phyloP scores from a whole-genome alignment of 2,888 invertebrate species.

The Noctua janthe region DNA sequence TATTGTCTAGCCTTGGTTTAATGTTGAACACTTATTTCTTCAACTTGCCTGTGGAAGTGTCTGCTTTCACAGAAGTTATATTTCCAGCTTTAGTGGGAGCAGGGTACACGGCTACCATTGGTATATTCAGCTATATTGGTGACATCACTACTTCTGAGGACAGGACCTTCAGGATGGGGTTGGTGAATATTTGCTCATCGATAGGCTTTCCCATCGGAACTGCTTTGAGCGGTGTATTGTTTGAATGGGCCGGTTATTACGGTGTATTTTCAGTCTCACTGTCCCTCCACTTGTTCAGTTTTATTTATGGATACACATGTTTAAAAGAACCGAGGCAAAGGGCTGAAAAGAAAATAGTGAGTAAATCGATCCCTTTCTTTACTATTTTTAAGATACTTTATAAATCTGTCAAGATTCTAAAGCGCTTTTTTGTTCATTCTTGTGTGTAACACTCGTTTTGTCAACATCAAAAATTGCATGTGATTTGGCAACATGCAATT shows the following conservation, averaged over 20 bases:
- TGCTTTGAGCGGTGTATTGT: slow-evolving; percentile 95
- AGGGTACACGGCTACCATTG: slow-evolving; percentile 96
- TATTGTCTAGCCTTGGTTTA: slow-evolving; percentile 94
- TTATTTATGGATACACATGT: slow-evolving; percentile 93
- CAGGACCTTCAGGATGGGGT: slow-evolving; percentile 95
- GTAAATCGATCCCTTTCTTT: slow-evolving; percentile 25
- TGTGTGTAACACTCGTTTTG: not conserved
- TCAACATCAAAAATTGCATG: not conserved
- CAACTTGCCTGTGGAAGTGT: slow-evolving; percentile 94
- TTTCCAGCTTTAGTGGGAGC: slow-evolving; percentile 96
- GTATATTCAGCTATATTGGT: slow-evolving; percentile 96
- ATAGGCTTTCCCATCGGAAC: slow-evolving; percentile 96
- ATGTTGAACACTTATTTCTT: slow-evolving; percentile 95
- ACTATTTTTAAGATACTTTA: not conserved
- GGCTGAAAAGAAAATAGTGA: slow-evolving; percentile 74
- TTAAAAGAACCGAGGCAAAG: slow-evolving; percentile 91
- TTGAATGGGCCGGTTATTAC: slow-evolving; percentile 94
- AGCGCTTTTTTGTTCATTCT: not conserved
- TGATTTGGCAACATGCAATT: not conserved
- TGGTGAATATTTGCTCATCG: slow-evolving; percentile 96
- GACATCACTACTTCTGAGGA: slow-evolving; percentile 95
- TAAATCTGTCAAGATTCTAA: not conserved
- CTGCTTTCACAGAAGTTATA: slow-evolving; percentile 94
- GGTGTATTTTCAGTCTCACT: slow-evolving; percentile 95
- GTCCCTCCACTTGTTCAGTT: slow-evolving; percentile 92